Conservation (phyloP, 2,113 vertebrate genomes). For the Anarrhichthys ocellatus region DNA sequence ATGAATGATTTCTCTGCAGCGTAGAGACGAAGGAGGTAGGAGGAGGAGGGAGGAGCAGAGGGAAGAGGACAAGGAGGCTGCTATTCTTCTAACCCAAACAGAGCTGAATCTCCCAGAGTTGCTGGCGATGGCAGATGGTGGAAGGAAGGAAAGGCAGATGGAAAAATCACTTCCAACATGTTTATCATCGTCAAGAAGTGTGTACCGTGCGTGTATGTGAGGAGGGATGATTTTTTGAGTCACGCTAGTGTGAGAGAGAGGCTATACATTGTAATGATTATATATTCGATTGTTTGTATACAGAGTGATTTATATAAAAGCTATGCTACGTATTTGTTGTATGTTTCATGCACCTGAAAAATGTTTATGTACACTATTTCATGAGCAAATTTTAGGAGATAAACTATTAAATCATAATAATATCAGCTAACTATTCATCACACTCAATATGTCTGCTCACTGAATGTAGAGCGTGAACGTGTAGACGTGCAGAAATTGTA, state of each 20-base stretch:
- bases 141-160: slow-evolving; percentile 74
- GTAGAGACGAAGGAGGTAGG: not conserved
- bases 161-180: slow-evolving; percentile 72
- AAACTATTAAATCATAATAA: not conserved
- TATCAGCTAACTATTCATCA: not conserved
- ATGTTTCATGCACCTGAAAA: not conserved
- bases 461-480: not conserved
- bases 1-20: slow-evolving; percentile 8
- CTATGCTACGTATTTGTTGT: not conserved
- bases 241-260: slow-evolving; percentile 10
- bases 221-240: slow-evolving; percentile 21
- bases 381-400: not conserved
- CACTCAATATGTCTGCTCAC: not conserved
- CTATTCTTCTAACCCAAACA: slow-evolving; percentile 47
- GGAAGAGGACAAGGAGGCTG: not conserved
- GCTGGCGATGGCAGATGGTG: slow-evolving; percentile 69
- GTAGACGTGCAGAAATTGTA: no score
- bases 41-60: not conserved
- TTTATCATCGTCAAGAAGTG: slow-evolving; percentile 66
- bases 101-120: slow-evolving; percentile 45
- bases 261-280: not conserved
- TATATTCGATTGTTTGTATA: not conserved
- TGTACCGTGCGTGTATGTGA: slow-evolving; percentile 14
- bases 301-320: not conserved
- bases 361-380: not conserved